A percentile compares a stretch with the other conserved stretches of the same genome.
Evolutionary conservation across 2,888 invertebrate genomes (phyloP).

Genomic region (Marronus borbonicus): DNA sequence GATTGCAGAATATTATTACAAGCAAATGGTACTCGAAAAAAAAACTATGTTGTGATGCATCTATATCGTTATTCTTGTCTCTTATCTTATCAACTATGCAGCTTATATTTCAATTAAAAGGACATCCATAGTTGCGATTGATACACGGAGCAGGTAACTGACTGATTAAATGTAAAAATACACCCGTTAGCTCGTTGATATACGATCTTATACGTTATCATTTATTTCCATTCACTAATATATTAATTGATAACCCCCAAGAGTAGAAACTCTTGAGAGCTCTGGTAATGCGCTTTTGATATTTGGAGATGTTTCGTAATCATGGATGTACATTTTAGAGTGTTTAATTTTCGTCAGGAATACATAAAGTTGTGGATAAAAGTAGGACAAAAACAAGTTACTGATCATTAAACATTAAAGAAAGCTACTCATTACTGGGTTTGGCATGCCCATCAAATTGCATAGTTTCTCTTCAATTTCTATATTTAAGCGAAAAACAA

Average conservation of each 20-base stretch:
- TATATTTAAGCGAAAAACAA: constrained; percentile 5
- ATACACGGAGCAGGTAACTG: background rate
- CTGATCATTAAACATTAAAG: too few relatives aligned
- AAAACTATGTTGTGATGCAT: background rate
- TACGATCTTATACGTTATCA: background rate
- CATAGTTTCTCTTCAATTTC: constrained; percentile 15
- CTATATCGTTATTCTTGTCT: background rate
- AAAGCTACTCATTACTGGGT: too few relatives aligned
- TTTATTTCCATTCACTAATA: background rate
- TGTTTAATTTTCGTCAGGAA: too few relatives aligned
- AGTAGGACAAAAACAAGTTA: too few relatives aligned
- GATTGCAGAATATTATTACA: background rate
- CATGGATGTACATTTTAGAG: too few relatives aligned
- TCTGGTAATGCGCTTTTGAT: too few relatives aligned
- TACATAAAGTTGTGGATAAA: too few relatives aligned
- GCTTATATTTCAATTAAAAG: background rate
- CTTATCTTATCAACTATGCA: background rate
- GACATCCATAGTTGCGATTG: too few relatives aligned
- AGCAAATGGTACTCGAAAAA: background rate
- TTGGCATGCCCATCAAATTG: background rate
- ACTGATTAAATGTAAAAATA: background rate
- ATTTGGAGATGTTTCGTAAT: too few relatives aligned
- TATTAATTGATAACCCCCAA: too few relatives aligned
- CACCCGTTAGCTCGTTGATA: background rate
- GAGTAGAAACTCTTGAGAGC: too few relatives aligned